Evolutionary conservation across 1,140 invertebrate genomes (phyloP), one percentile per base, ranked within the genome.

Genomic region (Anoplolepis gracilipes): DNA sequence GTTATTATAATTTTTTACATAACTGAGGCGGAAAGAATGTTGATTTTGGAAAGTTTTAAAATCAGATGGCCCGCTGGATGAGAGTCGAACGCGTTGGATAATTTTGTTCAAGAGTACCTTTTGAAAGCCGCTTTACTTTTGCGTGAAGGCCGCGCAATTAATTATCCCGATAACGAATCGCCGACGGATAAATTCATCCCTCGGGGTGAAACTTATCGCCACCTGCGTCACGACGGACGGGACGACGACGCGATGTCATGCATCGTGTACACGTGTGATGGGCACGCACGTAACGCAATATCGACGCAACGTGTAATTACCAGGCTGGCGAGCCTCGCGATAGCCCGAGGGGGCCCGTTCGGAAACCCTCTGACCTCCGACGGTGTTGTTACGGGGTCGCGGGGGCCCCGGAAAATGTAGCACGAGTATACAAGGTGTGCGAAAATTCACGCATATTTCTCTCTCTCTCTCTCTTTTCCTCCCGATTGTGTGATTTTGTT

Each of bases 301-400:
- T 90, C 72, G 85, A 53, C 30, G 87, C 65, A 91, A 91, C 88
- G 84, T 91, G 86, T 88, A 92, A 92, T 92, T 92, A 92, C 69
- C 73, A 36, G 55, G 25, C 84, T 72, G 85, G 79, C 88, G 86
- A 72, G 19, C 1, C 55, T 69, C 79, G 86, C 79, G 86, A 87
- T 86, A 75, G 88, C 85, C 78, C 69, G 22, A 77, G 73, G 79
- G 25, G 11, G 19, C 28, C 87, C 86, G 46, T 67, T 91, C 84
- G 79, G 65, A 85, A 91, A 89, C 85, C n/a, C n/a, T 88, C 85
- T 90, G 87, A 92, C 89, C 89, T 90, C 85, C 85, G 72, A n/a
- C n/a, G 59, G 85, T 78, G 85, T 72, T 69, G 10, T 59, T 81
- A 79, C 42, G 78, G 62, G 67, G 69, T 78, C 69, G 87, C 28